phyloP scores from a whole-genome alignment of 2,888 invertebrate genomes.

The Sesamia inferens region DNA sequence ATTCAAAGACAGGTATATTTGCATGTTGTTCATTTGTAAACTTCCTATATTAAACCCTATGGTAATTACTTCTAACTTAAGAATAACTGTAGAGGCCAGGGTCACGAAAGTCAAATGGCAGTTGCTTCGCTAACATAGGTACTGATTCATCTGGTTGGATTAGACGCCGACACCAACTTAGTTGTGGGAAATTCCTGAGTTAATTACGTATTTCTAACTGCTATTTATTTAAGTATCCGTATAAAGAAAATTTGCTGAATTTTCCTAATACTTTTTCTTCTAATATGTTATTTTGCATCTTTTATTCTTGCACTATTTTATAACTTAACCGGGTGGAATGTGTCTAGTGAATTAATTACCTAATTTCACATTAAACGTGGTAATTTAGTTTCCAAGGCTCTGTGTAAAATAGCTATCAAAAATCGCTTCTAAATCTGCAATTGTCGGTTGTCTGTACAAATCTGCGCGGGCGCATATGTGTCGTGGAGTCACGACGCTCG shows the following conservation, averaged over 20 bases:
- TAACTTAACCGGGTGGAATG: neutral
- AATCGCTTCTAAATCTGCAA: constrained; percentile 60
- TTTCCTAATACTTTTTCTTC: neutral
- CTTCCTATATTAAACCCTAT: constrained; percentile 5
- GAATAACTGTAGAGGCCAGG: neutral
- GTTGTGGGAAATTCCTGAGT: neutral
- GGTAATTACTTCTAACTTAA: constrained; percentile 24
- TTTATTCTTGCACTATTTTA: neutral
- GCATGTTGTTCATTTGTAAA: constrained; percentile 12
- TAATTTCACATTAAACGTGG: neutral
- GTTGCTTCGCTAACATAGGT: constrained; percentile 22
- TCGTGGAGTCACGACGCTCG: constrained; percentile 80
- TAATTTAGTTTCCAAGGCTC: neutral
- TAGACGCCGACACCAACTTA: neutral
- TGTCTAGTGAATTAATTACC: too few species aligned
- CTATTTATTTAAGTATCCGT: neutral
- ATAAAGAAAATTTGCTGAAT: too few species aligned
- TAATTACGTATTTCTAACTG: neutral
- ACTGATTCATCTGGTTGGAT: constrained; percentile 17
- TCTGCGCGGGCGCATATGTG: constrained; percentile 69
- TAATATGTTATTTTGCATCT: neutral
- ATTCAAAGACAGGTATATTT: neutral
- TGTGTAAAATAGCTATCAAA: constrained; percentile 27
- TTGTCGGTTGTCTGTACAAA: constrained; percentile 58
- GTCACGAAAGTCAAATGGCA: constrained; percentile 7